Evolutionary conservation across 2,888 invertebrate genomes (phyloP), one percentile per base, ranked within the genome.

Genomic region (Clanis bilineata): DNA sequence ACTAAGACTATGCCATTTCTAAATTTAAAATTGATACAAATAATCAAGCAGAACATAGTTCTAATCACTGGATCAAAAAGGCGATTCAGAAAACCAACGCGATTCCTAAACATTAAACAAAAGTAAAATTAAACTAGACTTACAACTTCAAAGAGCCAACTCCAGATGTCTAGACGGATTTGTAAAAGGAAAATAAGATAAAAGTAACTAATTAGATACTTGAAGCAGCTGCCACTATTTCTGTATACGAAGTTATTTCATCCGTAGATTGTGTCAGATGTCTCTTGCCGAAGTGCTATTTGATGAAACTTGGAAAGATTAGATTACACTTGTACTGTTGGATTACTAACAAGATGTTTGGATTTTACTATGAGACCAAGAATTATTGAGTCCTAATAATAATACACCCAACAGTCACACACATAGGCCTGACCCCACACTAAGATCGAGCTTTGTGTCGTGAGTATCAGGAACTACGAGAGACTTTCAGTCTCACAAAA

Each of bases 201-300:
- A 32, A 51, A 51, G 51, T 51, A 51, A 51, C 51, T 51, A 51
- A 51, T 51, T 51, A 51, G 51, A 51, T 18, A 51, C 28, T 51
- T 32, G 18, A 51, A 51, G 18, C 32, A 51, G 18, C 51, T 51
- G 51, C 9, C 28, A 51, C 10, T 32, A 51, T 21, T 51, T 32
- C 32, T 32, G 32, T 51, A 18, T 32, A 28, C 51, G 28, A 32
- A 51, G 51, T 28, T 51, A 32, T 51, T 32, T 51, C 41, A 41
- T 18, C n/a, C 2, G 6, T 51, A 18, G 51, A 32, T 51, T 2
- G 32, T 9, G 51, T 28, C 32, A 18, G 15, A 41, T 18, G 51
- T 51, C 47, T 51, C 47, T 47, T 3, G 28, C 9, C 18, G 0
- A 32, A 51, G 51, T 51, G 18, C 21, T 4, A 51, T 51, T 51